A percentile compares a stretch with the other conserved stretches of the same genome.
phyloP scores from a whole-genome alignment of 2,888 invertebrate species.

The Ochropleura plecta region DNA sequence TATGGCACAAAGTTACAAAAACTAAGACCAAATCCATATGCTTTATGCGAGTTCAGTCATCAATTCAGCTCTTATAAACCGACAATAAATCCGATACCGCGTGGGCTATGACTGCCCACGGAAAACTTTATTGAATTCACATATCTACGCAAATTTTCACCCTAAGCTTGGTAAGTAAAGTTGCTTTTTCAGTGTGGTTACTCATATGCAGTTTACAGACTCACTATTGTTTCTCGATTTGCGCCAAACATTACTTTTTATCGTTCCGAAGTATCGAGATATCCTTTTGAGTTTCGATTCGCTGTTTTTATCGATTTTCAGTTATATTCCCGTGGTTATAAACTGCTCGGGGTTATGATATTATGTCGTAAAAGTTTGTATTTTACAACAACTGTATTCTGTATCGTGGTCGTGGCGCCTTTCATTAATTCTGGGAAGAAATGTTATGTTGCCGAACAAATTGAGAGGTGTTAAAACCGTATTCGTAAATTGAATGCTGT shows the following conservation, averaged over 20 bases:
- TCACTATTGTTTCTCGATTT: constrained; percentile 84
- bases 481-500: not conserved
- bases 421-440: constrained; percentile 31
- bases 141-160: constrained; percentile 23
- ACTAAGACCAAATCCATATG: constrained; percentile 41
- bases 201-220: constrained; percentile 69
- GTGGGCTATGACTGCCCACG: constrained; percentile 68
- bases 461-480: not conserved
- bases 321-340: constrained; percentile 67
- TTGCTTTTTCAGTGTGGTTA: constrained; percentile 14
- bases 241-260: constrained; percentile 84
- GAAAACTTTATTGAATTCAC: constrained; percentile 63
- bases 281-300: constrained; percentile 76
- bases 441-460: not conserved
- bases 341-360: constrained; percentile 60
- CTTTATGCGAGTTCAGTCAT: constrained; percentile 60
- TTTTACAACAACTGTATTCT: constrained; percentile 50
- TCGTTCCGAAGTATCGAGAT: constrained; percentile 78
- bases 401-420: constrained; percentile 14
- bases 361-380: constrained; percentile 42
- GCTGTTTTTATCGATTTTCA: constrained; percentile 74
- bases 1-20: constrained; percentile 19
- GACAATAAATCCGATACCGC: constrained; percentile 69
- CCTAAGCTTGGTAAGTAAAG: constrained; percentile 13
- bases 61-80: constrained; percentile 67